Evolutionary conservation across 2,888 invertebrate species (phyloP).

Genomic region (Odontocerum albicorne): DNA sequence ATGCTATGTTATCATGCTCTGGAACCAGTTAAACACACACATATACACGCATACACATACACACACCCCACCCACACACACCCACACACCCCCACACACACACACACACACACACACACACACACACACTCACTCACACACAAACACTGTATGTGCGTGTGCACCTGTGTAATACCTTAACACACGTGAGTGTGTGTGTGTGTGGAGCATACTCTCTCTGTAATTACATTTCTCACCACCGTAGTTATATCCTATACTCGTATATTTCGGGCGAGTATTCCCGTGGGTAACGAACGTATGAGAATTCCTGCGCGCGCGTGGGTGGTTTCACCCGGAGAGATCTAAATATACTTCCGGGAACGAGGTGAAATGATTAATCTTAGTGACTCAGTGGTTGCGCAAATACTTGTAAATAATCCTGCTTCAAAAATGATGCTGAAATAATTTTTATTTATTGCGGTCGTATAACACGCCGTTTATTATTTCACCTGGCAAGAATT

Average conservation of each 20-base stretch:
- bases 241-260: no score
- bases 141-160: no score
- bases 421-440: slow-evolving; percentile 4
- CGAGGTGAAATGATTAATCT: slow-evolving; percentile 24
- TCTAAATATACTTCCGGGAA: slow-evolving; percentile 23
- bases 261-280: slow-evolving; percentile 4
- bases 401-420: slow-evolving; percentile 4
- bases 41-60: no score
- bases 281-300: neutral
- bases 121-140: no score
- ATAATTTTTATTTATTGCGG: slow-evolving; percentile 3
- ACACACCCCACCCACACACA: no score
- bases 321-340: slow-evolving; percentile 7
- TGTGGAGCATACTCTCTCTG: neutral
- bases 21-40: no score
- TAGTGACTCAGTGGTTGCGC: slow-evolving; percentile 18
- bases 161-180: no score
- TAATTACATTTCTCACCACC: neutral
- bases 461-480: neutral
- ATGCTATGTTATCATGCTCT: no score
- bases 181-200: no score
- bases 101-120: no score
- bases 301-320: slow-evolving; percentile 1
- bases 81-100: no score
- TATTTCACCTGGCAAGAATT: neutral